Base-by-base conservation (phyloP, 1,140 invertebrate species). In the Pogonus chalceus region DNA sequence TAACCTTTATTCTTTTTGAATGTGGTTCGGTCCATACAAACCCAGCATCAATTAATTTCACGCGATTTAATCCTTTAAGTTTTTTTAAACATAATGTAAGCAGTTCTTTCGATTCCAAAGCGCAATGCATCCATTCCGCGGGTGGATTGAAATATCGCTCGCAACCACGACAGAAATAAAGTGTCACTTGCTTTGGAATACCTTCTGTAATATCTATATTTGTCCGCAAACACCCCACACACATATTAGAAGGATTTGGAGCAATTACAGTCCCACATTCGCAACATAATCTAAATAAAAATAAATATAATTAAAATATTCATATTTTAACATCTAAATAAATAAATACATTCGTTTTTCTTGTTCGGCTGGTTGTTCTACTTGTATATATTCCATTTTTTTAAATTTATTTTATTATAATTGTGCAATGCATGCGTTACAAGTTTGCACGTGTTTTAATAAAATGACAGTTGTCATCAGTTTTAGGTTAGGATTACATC, bases 21-120 rank as follows among this genome's bases (percentile, higher is more conserved):
- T 99, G 96, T 53, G 96, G 94, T 68, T 99, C 97, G 24, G 96
- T 99, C 96, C 96, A 99, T 2, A 97, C 80, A 76, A 99, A 99
- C 3, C 85, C 84, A 49, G 97, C 96, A 81, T 99, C 95, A 39
- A 97, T 78, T 2, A 99, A 72, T 67, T 88, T 89, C 0, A 96
- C 87, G 69, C 87, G 84, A 61, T 87, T 91, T 0, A 98, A 74
- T 2, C 92, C 92, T 74, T 96, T 98, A 0, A 99, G 71, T 66
- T 88, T 92, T 67, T 97, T 96, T 2, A 99, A 72, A 66, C 96
- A 99, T 1, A 99, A 67, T 0, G 88, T 79, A 1, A 99, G 71
- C 0, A 99, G 74, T 72, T 99, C 96, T 43, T 88, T 79, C 0
- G 96, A 98, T 75, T 99, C 96, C 0, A 98, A 72, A 10, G 84